Conservation (phyloP, 2,113 vertebrate species). For the Gobio gobio region DNA sequence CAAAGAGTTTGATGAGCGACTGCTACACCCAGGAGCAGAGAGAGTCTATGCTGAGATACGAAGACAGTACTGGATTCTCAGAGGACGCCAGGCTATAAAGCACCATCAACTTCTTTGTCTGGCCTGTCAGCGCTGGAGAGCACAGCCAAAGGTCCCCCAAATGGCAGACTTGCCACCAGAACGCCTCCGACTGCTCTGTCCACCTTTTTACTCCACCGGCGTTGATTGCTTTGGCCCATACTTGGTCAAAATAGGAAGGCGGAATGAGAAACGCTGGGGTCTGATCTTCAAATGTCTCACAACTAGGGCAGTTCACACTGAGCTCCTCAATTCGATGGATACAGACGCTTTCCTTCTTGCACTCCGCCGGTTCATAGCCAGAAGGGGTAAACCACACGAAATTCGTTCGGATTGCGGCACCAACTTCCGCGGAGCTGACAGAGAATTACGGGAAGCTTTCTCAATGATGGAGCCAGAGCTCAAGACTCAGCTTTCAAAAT, state of each 20-base stretch:
- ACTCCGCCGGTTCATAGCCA: not conserved
- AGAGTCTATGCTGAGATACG: not conserved
- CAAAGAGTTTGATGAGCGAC: not conserved
- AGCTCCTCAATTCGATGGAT: not conserved
- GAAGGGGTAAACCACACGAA: not conserved
- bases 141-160: not conserved
- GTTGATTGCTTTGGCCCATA: not conserved
- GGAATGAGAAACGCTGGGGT: not conserved
- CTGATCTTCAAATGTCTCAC: not conserved
- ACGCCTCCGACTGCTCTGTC: not conserved
- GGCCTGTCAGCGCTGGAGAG: not conserved
- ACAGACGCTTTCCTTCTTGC: not conserved
- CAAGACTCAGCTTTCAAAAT: not conserved
- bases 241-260: not conserved
- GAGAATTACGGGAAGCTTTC: not conserved
- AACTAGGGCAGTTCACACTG: not conserved
- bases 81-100: not conserved
- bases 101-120: not conserved
- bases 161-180: slow-evolving; percentile 1
- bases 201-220: not conserved
- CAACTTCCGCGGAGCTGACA: not conserved
- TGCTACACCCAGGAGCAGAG: not conserved
- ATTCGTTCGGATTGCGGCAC: not conserved
- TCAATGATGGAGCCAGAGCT: not conserved
- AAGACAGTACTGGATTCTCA: not conserved